Conservation (phyloP, 2,113 vertebrate genomes). For the Gallinago media region DNA sequence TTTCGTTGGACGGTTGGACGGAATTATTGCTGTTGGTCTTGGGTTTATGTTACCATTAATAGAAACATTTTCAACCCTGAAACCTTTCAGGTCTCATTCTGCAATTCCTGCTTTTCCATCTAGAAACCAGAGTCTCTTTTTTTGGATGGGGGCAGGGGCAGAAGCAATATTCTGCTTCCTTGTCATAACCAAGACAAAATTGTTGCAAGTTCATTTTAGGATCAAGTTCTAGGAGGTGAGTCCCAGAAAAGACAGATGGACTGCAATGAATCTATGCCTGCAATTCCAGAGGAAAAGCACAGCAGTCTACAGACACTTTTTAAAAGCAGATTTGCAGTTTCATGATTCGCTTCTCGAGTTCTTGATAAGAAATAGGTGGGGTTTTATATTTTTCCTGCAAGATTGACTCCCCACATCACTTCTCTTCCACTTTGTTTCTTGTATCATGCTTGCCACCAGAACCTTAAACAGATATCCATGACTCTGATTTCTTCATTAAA, state of each 20-base stretch:
- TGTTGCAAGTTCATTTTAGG: background rate
- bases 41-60: background rate
- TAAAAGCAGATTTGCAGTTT: background rate
- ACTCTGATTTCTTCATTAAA: background rate
- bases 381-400: background rate
- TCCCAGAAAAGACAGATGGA: background rate
- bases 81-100: background rate
- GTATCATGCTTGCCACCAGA: background rate
- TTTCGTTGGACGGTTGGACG: background rate
- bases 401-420: background rate
- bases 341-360: background rate
- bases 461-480: background rate
- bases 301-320: background rate
- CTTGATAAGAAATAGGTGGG: background rate
- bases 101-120: background rate
- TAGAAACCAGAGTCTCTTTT: background rate
- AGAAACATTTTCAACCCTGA: background rate
- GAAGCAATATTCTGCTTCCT: background rate
- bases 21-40: background rate
- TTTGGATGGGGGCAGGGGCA: background rate
- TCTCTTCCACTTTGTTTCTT: background rate
- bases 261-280: background rate
- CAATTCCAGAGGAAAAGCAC: background rate
- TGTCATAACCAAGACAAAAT: background rate
- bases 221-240: accelerated